Conservation (phyloP, 2,113 vertebrate genomes). For the Leucosticte australis region DNA sequence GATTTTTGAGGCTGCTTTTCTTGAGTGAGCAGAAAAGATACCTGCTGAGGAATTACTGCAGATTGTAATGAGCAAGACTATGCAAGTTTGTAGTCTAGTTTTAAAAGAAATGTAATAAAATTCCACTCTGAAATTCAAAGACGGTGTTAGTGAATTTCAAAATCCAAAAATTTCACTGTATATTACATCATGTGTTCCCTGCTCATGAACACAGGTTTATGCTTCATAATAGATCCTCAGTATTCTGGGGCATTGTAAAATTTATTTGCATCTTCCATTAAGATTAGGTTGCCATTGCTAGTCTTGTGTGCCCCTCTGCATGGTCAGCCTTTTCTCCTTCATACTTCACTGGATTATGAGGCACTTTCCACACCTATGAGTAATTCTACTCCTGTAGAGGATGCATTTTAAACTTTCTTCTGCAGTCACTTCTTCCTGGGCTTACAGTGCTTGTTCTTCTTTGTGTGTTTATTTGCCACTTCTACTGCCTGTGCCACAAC, state of each 20-base stretch:
- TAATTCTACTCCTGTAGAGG: not conserved
- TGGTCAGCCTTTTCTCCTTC: not conserved
- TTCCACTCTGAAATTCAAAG: not conserved
- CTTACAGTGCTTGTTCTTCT: not conserved
- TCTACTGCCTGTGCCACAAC: not conserved
- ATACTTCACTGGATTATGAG: not conserved
- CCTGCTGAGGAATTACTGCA: not conserved
- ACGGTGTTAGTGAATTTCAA: not conserved
- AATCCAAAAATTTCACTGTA: not conserved
- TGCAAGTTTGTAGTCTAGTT: not conserved
- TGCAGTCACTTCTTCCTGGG: not conserved
- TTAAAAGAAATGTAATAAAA: not conserved
- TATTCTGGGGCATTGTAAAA: not conserved
- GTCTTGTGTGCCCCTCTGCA: not conserved
- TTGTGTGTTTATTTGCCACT: not conserved
- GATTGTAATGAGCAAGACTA: not conserved
- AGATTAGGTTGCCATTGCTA: not conserved
- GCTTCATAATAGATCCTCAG: not conserved
- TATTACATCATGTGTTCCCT: not conserved
- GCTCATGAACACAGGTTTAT: not conserved
- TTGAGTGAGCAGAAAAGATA: not conserved
- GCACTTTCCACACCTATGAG: not conserved
- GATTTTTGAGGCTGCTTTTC: not conserved
- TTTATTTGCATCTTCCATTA: not conserved
- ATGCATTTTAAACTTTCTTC: not conserved